Percentiles rank a stretch among this genome's conserved stretches.
Conservation (phyloP, 2,797 vertebrate species). For the Morelia viridis region DNA sequence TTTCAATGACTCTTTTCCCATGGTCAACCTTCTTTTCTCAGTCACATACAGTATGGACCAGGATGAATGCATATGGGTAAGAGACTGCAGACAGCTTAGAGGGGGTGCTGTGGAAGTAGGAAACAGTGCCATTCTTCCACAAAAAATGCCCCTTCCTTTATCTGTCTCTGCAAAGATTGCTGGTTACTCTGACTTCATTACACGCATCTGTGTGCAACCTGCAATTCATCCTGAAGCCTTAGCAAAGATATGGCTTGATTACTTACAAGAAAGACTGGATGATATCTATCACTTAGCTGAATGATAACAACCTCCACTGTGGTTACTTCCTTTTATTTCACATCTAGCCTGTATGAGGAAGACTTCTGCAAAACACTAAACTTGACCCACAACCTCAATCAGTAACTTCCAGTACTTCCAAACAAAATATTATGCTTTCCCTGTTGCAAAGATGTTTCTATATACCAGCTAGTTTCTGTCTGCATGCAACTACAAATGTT, state of each 20-base stretch:
- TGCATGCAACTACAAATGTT: background rate
- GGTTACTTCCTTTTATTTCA: background rate
- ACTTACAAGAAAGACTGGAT: background rate
- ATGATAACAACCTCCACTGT: background rate
- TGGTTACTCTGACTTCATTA: background rate
- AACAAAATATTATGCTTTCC: background rate
- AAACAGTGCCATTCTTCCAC: background rate
- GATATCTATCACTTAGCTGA: background rate
- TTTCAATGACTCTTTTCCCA: background rate
- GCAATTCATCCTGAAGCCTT: background rate
- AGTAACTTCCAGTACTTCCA: background rate
- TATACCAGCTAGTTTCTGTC: background rate
- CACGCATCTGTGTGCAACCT: background rate
- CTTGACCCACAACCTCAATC: background rate
- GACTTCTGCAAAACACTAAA: background rate
- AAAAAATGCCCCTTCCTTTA: background rate
- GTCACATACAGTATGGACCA: background rate
- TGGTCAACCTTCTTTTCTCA: background rate
- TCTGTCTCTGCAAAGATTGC: background rate
- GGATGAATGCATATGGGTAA: background rate
- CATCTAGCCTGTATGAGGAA: background rate
- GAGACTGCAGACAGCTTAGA: background rate
- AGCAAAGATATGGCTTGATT: background rate
- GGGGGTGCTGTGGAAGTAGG: too few species aligned
- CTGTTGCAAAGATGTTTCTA: background rate